Evolutionary conservation across 2,797 vertebrate species (phyloP), one percentile per base, ranked within the genome.

Genomic region (Artibeus jamaicensis): DNA sequence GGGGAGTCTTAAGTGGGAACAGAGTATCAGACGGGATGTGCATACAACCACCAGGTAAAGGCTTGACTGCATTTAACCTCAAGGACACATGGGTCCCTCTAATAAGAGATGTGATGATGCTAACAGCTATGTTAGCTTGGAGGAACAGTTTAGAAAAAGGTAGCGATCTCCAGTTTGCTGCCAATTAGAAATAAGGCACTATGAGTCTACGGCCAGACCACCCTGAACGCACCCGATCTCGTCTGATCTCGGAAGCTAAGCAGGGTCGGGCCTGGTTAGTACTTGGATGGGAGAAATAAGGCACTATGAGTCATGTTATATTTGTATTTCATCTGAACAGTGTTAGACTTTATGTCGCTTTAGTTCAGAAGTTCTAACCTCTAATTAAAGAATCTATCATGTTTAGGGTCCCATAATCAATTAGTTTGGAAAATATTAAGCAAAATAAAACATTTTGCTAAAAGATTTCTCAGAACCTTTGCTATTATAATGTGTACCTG

Each of bases 21-120:
- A 82, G n/a, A 48, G 12, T 12, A 70, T 11, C 1, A 0, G 32
- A 32, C 0, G 0, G 29, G 24, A 34, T 50, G 16, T 50, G 62
- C 37, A n/a, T 34, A 48, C 59, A 73, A 39, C 21, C 7, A 4
- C 32, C 4, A 1, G 1, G 21, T 16, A 11, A 81, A 22, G 24
- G 6, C 39, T 42, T 57, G 5, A 12, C 74, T 29, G 2, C 32
- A 26, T 34, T 11, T 32, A 57, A 53, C 15, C 16, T 39, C 46
- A 50, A 8, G 53, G 29, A 62, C 3, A 50, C n/a, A 6, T 2
- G 12, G 12, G 3, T 46, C 42, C 32, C 46, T n/a, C 79, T 86
- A 39, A 67, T 15, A 42, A 71, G 32, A 32, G 10, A 10, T 86
- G 34, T 39, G 19, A 4, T 26, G 21, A 26, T 24, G 32, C n/a